These are phyloP conservation scores for Peromyscus attwateri DNA, from an alignment of 2,797 vertebrate species.

Conservation along the genomic window DNA sequence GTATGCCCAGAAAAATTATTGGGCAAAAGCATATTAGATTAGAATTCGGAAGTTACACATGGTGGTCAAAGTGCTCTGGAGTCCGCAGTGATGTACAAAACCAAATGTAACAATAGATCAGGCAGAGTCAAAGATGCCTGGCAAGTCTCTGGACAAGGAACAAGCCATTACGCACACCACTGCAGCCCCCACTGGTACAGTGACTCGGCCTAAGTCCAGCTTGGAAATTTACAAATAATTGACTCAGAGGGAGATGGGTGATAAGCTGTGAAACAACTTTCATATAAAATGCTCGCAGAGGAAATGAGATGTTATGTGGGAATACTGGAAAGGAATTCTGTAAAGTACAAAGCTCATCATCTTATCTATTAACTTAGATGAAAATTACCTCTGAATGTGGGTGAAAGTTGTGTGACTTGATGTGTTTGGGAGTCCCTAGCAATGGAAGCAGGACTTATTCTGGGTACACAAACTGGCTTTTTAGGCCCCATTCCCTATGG, in stretches of 20 bases:
- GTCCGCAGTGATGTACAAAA: constrained; percentile 73
- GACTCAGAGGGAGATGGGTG: background rate
- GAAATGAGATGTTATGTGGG: constrained; percentile 33
- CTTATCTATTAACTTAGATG: constrained; percentile 1
- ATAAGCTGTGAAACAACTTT: constrained; percentile 77
- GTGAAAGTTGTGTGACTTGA: too few relatives aligned
- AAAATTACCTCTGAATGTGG: too few relatives aligned
- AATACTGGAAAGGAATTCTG: constrained; percentile 52
- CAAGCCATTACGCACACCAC: constrained; percentile 82
- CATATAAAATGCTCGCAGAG: constrained; percentile 68
- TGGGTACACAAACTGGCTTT: too few relatives aligned
- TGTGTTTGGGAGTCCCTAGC: too few relatives aligned
- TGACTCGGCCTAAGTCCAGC: constrained; percentile 74
- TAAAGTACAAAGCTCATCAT: background rate
- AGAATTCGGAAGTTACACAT: constrained; percentile 67
- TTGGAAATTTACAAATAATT: constrained; percentile 81
- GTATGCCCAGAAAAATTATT: constrained; percentile 12
- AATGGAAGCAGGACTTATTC: too few relatives aligned
- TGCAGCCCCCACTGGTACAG: constrained; percentile 77
- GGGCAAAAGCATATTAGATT: constrained; percentile 21
- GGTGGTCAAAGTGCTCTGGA: constrained; percentile 10
- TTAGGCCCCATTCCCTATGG: too few relatives aligned
- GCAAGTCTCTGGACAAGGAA: constrained; percentile 73
- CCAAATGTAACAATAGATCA: constrained; percentile 76
- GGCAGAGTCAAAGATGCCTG: constrained; percentile 76